Percentiles rank a stretch among this genome's conserved stretches.
These are phyloP conservation scores for Rutpela maculata DNA, from an alignment of 2,888 invertebrate genomes.

Conservation along the genomic window DNA sequence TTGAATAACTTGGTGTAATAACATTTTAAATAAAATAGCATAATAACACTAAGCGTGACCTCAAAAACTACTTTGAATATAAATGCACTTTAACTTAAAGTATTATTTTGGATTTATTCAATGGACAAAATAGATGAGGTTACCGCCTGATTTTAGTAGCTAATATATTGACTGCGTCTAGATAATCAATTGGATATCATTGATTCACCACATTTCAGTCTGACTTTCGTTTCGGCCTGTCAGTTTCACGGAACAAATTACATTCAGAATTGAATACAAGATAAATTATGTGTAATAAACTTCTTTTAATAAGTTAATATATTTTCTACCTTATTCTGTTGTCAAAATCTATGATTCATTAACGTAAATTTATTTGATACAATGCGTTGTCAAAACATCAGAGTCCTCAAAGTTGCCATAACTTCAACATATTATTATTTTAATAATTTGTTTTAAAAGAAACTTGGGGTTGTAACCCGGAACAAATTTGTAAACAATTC, in stretches of 20 bases:
- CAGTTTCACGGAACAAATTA: conserved; percentile 68
- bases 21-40: no score
- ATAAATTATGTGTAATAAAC: conserved; percentile 65
- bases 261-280: conserved; percentile 68
- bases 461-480: not conserved
- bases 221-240: conserved; percentile 67
- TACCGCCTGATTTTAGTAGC: conserved; percentile 33
- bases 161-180: conserved; percentile 66
- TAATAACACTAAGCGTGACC: no score
- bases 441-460: not conserved
- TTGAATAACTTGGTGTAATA: no score
- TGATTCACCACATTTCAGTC: conserved; percentile 61
- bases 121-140: conserved; percentile 20
- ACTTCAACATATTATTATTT: not conserved
- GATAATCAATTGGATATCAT: conserved; percentile 64
- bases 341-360: conserved; percentile 7
- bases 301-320: conserved; percentile 47
- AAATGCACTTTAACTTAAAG: not conserved
- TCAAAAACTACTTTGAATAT: no score
- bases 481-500: not conserved
- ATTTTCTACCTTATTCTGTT: conserved; percentile 14
- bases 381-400: not conserved
- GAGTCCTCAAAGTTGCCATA: not conserved
- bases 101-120: not conserved
- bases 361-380: not conserved